These are phyloP conservation scores for Linnaemya tessellans DNA, from an alignment of 2,888 invertebrate species.

Conservation along the genomic window DNA sequence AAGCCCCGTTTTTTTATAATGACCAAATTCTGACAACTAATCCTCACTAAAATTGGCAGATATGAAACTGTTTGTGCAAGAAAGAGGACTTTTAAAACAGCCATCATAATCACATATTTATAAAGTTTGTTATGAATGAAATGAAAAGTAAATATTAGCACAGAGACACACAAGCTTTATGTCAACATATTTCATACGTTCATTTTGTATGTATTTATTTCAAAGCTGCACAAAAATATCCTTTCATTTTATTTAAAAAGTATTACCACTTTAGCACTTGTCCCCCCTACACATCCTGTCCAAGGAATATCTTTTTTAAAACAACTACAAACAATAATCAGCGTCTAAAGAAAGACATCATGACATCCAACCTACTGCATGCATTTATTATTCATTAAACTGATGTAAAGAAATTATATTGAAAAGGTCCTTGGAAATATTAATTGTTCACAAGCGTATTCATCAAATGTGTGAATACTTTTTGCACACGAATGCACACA, in stretches of 20 bases:
- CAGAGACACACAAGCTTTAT: neutral
- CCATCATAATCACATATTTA: constrained; percentile 45
- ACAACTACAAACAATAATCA: too few relatives aligned
- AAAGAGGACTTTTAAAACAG: neutral
- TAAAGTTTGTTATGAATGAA: constrained; percentile 20
- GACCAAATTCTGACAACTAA: too few relatives aligned
- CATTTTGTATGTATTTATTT: neutral
- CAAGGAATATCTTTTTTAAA: neutral
- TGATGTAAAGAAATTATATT: neutral
- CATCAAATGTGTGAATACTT: neutral
- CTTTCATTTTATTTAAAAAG: neutral
- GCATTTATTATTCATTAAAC: constrained; percentile 1
- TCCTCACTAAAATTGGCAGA: too few relatives aligned
- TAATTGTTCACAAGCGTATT: neutral
- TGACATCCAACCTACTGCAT: neutral
- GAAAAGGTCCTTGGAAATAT: neutral
- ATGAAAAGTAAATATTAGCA: constrained; percentile 34
- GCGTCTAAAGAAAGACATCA: too few relatives aligned
- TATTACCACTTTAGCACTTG: neutral
- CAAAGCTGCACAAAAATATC: neutral
- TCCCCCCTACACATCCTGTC: neutral
- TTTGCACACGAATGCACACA: neutral
- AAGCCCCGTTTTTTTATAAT: too few relatives aligned
- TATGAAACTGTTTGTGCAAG: too few relatives aligned
- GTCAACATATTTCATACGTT: neutral